Evolutionary conservation across 1,140 invertebrate genomes (phyloP), one percentile per base, ranked within the genome.

Genomic region (Listronotus oregonensis): DNA sequence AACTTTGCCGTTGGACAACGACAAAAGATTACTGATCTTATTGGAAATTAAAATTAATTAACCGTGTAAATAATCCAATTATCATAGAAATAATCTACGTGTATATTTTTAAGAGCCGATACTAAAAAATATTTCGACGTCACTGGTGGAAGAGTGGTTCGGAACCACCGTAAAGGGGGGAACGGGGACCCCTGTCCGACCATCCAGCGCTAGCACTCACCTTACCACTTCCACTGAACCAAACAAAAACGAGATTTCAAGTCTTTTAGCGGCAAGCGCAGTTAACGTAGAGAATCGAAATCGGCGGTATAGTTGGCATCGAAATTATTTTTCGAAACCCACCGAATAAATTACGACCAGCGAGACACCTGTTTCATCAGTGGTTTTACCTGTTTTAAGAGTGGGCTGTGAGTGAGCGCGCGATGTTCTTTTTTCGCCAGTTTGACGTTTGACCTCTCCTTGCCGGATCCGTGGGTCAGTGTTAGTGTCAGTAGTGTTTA

Each of bases 221-320:
- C 63, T 65, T 57, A 58, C 63, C 63, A 65, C 63, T 65, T 46
- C 63, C 63, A 65, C 37, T 32, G 42, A 42, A 63, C 60, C 51
- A 63, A 57, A 63, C 60, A 63, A 63, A 63, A 63, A 65, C 54
- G 37, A 65, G 63, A 58, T 58, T 64, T 46, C 18, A 42, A 57
- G 63, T 58, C 44, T 58, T 64, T 65, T 46, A 51, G 51, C 31
- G 44, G 39, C 61, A 40, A 51, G 47, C 63, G 63, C 55, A 57
- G 63, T 65, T 50, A 27, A 50, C 54, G 40, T 31, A 34, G 17
- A 58, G 54, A 11, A 21, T 54, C 34, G 51, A 55, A 39, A 63
- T 51, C 14, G 21, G 6, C 17, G 37, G 60, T 18, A 17, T 31
- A 14, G 39, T 44, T 37, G 34, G 47, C 47, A 49, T 51, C 17